Evolutionary conservation across 2,888 invertebrate species (phyloP).

Genomic region (Candidula unifasciata): DNA sequence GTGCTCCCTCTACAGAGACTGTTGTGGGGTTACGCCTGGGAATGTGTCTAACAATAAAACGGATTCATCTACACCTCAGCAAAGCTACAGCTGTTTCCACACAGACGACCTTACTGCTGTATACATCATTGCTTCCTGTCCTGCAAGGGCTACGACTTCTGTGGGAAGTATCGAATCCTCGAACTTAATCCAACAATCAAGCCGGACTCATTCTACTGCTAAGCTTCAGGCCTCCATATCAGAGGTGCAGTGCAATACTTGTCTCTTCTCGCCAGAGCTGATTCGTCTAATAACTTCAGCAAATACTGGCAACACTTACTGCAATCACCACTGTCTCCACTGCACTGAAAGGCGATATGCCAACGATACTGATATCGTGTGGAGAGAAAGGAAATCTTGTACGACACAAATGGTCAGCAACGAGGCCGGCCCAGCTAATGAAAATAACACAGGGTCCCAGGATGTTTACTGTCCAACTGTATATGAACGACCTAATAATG

Average conservation of each 20-base stretch:
- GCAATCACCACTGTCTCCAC: slow-evolving; percentile 19
- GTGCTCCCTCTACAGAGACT: neutral
- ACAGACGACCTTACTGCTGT: neutral
- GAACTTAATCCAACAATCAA: neutral
- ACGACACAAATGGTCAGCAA: neutral
- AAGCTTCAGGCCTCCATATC: too few relatives aligned
- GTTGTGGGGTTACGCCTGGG: neutral
- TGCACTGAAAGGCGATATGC: slow-evolving; percentile 18
- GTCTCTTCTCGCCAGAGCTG: neutral
- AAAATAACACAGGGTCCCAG: neutral
- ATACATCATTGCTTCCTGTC: slow-evolving; percentile 15
- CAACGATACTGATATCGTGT: neutral
- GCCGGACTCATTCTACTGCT: neutral
- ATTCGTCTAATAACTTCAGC: slow-evolving; percentile 11
- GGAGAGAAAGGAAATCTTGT: neutral
- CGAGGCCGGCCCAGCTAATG: neutral
- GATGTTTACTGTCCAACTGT: neutral
- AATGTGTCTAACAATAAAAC: neutral
- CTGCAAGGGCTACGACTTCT: neutral
- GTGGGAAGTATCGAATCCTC: neutral
- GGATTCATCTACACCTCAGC: neutral
- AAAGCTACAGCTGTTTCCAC: neutral
- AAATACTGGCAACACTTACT: slow-evolving; percentile 23
- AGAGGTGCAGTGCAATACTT: neutral
- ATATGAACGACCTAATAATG: slow-evolving; percentile 3